Evolutionary conservation across 2,113 vertebrate species (phyloP).

Genomic region (Eublepharis macularius): DNA sequence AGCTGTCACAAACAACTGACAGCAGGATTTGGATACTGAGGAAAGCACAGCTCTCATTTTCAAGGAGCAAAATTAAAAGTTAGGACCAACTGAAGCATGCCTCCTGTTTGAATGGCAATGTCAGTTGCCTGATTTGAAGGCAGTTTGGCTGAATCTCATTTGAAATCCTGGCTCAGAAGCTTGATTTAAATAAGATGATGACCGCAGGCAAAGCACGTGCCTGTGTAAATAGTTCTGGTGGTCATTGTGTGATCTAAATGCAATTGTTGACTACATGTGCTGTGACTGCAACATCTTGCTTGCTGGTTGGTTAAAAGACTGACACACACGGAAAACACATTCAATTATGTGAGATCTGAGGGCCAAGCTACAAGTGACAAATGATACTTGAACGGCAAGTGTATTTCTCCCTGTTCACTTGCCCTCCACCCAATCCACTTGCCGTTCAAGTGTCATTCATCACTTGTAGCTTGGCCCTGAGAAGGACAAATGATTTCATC

Average conservation of each 20-base stretch:
- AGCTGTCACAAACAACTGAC: slow-evolving; percentile 9
- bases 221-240: neutral
- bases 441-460: too few relatives aligned
- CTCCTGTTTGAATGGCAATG: neutral
- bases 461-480: too few relatives aligned
- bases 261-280: neutral
- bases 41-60: neutral
- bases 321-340: neutral
- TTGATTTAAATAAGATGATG: neutral
- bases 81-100: neutral
- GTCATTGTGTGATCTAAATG: neutral
- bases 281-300: neutral
- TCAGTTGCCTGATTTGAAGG: neutral
- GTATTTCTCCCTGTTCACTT: too few relatives aligned
- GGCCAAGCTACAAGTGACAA: too few relatives aligned
- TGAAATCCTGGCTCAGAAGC: neutral
- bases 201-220: neutral
- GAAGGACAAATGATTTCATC: neutral
- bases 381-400: too few relatives aligned
- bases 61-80: neutral
- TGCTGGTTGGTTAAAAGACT: neutral
- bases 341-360: neutral
- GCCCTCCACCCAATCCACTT: too few relatives aligned
- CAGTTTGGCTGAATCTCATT: neutral
- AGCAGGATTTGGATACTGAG: neutral